phyloP scores from a whole-genome alignment of 2,797 vertebrate genomes.

The Percopsis omiscomaycus region DNA sequence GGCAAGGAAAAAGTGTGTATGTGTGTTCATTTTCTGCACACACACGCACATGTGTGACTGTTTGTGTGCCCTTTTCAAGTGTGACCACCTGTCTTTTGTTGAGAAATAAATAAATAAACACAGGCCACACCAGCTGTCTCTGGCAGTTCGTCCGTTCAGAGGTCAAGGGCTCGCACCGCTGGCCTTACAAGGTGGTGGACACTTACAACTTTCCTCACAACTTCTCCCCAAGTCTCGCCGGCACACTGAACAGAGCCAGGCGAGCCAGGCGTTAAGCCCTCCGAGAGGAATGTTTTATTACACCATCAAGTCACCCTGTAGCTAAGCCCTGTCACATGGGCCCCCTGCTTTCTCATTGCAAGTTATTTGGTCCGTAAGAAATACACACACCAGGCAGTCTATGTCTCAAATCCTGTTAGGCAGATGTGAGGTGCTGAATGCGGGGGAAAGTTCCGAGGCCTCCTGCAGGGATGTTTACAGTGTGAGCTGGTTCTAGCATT shows the following conservation, averaged over 20 bases:
- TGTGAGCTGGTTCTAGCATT: slow-evolving; percentile 38
- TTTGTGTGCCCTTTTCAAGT: slow-evolving; percentile 84
- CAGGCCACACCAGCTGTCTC: slow-evolving; percentile 83
- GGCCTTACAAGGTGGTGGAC: slow-evolving; percentile 81
- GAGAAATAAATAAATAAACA: slow-evolving; percentile 86
- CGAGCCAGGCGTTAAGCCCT: slow-evolving; percentile 59
- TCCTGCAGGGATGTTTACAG: slow-evolving; percentile 56
- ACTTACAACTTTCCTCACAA: slow-evolving; percentile 82
- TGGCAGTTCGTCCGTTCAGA: slow-evolving; percentile 81
- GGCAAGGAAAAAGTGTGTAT: slow-evolving; percentile 22
- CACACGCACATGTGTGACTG: slow-evolving; percentile 56
- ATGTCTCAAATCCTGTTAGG: slow-evolving; percentile 48
- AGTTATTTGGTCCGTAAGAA: slow-evolving; percentile 60
- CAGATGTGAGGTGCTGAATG: slow-evolving; percentile 70
- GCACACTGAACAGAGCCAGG: slow-evolving; percentile 37
- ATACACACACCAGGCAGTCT: slow-evolving; percentile 40
- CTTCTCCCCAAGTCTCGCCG: slow-evolving; percentile 47
- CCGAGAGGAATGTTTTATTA: slow-evolving; percentile 73
- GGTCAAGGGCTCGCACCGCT: slow-evolving; percentile 88
- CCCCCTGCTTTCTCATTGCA: slow-evolving; percentile 60
- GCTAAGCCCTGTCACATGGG: slow-evolving; percentile 76
- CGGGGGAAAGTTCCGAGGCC: slow-evolving; percentile 45
- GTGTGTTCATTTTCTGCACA: slow-evolving; percentile 53
- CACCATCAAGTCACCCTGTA: slow-evolving; percentile 67
- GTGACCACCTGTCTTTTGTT: slow-evolving; percentile 89